phyloP scores from a whole-genome alignment of 2,888 invertebrate genomes.

The Geotrupes spiniger region DNA sequence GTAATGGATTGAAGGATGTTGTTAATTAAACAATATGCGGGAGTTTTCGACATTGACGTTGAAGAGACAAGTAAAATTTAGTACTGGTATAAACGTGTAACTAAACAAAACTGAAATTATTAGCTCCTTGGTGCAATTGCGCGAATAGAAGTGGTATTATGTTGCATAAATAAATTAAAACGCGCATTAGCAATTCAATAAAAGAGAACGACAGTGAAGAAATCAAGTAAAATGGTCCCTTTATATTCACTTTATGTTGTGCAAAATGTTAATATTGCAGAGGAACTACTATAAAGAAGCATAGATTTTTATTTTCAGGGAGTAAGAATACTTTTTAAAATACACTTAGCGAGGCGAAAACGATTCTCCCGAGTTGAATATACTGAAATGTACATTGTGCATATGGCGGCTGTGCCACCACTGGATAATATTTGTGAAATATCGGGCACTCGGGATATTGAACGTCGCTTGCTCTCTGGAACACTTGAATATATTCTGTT shows the following conservation, averaged over 20 bases:
- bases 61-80: not conserved
- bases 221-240: too few relatives aligned
- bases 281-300: not conserved
- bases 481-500: conserved; percentile 12
- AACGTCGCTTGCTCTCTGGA: conserved; percentile 5
- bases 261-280: not conserved
- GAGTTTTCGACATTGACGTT: conserved; percentile 1
- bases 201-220: too few relatives aligned
- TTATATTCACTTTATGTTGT: conserved; percentile 3
- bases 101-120: too few relatives aligned
- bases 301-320: conserved; percentile 2
- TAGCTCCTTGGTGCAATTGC: too few relatives aligned
- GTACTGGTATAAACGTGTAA: not conserved
- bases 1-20: conserved; percentile 11
- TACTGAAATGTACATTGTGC: conserved; percentile 7
- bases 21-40: conserved; percentile 12
- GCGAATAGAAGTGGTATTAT: too few relatives aligned
- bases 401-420: conserved; percentile 5
- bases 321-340: conserved; percentile 11
- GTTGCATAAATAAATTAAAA: too few relatives aligned
- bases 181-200: too few relatives aligned
- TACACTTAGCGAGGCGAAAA: conserved; percentile 14
- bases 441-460: conserved; percentile 18
- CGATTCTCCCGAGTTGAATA: conserved; percentile 6
- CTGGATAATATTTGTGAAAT: conserved; percentile 22